Evolutionary conservation across 2,113 vertebrate genomes (phyloP).

Genomic region (Cynopterus brachyotis): DNA sequence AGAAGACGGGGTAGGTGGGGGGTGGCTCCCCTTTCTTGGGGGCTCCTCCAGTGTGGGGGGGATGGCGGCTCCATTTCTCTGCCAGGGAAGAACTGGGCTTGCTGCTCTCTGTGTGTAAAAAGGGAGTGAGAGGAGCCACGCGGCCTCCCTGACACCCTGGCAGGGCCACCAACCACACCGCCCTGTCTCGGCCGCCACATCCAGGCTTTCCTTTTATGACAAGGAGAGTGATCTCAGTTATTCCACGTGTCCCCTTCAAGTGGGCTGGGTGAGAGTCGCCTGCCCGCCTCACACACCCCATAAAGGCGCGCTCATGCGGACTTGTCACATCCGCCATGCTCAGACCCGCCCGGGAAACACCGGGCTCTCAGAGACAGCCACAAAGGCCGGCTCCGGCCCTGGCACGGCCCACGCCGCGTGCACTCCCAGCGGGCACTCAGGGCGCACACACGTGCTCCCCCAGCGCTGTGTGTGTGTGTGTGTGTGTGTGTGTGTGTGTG

Average conservation of each 20-base stretch:
- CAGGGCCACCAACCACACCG: too few species aligned
- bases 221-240: background rate
- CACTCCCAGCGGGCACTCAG: background rate
- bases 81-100: background rate
- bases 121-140: background rate
- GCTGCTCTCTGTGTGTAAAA: background rate
- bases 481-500: background rate
- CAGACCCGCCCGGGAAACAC: background rate
- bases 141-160: background rate
- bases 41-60: background rate
- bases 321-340: accelerated
- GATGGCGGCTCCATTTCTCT: background rate
- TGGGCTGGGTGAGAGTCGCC: background rate
- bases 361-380: background rate
- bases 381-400: background rate
- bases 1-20: background rate
- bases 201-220: background rate
- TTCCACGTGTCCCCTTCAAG: background rate
- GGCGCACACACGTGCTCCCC: background rate
- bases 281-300: background rate
- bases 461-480: background rate
- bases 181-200: accelerated
- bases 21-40: background rate
- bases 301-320: background rate
- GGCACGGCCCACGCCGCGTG: too few species aligned